Percentiles rank a stretch among this genome's conserved stretches.
Evolutionary conservation across 2,888 invertebrate genomes (phyloP).

Genomic region (Diarsia rubi): DNA sequence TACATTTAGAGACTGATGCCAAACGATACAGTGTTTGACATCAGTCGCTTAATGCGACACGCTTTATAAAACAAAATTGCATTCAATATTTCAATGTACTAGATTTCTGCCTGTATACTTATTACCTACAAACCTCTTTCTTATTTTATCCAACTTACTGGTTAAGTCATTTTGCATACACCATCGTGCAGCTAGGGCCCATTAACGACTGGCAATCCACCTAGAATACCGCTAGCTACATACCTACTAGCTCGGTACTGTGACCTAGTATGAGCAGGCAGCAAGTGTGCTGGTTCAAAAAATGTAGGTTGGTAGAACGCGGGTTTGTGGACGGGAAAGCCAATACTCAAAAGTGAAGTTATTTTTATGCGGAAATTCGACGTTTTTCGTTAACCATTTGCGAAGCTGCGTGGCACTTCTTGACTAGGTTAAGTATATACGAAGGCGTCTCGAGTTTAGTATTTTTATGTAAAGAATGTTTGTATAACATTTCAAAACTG

Average conservation of each 20-base stretch:
- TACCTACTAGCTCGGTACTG: neutral
- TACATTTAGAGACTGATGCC: too few relatives aligned
- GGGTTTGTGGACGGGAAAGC: neutral
- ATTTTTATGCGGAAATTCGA: neutral
- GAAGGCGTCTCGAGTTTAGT: too few relatives aligned
- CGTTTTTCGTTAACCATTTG: neutral
- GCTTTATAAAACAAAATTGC: too few relatives aligned
- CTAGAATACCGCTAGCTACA: neutral
- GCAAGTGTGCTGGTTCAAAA: neutral
- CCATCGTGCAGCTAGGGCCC: neutral
- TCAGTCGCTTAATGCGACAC: too few relatives aligned
- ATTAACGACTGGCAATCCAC: slow-evolving; percentile 13
- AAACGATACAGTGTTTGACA: too few relatives aligned
- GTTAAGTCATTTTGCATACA: too few relatives aligned
- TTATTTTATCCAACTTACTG: neutral
- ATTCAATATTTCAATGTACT: too few relatives aligned
- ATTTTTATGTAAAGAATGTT: too few relatives aligned
- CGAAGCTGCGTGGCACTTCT: neutral
- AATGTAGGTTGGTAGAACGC: neutral
- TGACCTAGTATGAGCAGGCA: neutral
- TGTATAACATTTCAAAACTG: too few relatives aligned
- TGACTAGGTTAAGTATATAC: neutral
- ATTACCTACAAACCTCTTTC: neutral
- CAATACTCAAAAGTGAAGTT: neutral
- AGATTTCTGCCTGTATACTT: too few relatives aligned